Evolutionary conservation across 1,140 invertebrate species (phyloP).

Genomic region (Orussus abietinus): DNA sequence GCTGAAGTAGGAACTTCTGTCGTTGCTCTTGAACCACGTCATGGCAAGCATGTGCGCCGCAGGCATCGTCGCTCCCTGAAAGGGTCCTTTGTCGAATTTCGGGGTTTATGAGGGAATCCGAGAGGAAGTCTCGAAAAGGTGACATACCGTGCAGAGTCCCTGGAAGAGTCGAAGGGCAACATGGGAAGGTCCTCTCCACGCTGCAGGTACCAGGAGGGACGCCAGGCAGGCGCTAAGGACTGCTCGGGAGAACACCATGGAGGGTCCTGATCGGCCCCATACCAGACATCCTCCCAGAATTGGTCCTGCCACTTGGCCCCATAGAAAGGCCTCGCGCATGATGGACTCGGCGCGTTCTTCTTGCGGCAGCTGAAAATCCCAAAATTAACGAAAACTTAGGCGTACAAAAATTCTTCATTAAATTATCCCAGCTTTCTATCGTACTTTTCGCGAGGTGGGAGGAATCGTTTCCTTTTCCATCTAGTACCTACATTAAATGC

Average conservation of each 20-base stretch:
- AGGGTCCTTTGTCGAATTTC: conserved; percentile 3
- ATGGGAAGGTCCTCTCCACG: conserved; percentile 58
- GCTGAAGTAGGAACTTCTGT: conserved; percentile 58
- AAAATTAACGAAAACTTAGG: too few species aligned
- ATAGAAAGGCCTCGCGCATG: conserved; percentile 57
- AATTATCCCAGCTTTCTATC: too few species aligned
- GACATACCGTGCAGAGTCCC: conserved; percentile 56
- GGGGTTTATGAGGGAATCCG: too few species aligned
- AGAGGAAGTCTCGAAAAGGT: conserved; percentile 6
- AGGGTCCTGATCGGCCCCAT: conserved; percentile 57
- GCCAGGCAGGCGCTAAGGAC: conserved; percentile 56
- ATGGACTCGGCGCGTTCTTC: conserved; percentile 56
- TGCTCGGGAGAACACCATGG: conserved; percentile 56
- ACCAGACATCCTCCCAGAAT: conserved; percentile 56
- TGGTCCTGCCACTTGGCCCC: conserved; percentile 58
- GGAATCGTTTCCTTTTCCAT: conserved; percentile 1
- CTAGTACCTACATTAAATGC: too few species aligned
- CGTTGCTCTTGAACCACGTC: conserved; percentile 59
- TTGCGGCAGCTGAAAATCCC: conserved; percentile 48
- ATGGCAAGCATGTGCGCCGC: conserved; percentile 60
- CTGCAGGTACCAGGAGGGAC: conserved; percentile 55
- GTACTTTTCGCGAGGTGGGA: too few species aligned
- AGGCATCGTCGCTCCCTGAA: conserved; percentile 58
- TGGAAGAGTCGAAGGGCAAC: conserved; percentile 56
- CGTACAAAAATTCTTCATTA: too few species aligned